A percentile compares a stretch with the other conserved stretches of the same genome.
phyloP scores from a whole-genome alignment of 92 coral and sea anemone species.

The Actinernus sp. region DNA sequence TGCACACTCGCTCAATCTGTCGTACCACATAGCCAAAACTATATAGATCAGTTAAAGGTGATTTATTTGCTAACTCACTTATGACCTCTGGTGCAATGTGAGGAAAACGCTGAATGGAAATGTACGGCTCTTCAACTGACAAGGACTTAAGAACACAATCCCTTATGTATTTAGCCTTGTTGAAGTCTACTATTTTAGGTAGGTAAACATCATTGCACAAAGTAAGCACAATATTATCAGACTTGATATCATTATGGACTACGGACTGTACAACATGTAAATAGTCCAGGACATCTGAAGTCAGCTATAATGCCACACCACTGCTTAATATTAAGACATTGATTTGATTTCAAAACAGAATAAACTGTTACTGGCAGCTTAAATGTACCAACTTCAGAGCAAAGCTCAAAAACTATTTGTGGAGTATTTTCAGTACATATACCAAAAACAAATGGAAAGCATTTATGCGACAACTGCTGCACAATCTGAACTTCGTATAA shows the following conservation, averaged over 20 bases:
- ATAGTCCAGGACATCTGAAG: slow-evolving; percentile 15
- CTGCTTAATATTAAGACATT: background rate
- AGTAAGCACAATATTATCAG: slow-evolving; percentile 10
- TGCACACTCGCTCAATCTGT: background rate
- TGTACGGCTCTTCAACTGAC: background rate
- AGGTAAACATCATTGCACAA: background rate
- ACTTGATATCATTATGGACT: slow-evolving; percentile 16
- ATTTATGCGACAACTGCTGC: no score
- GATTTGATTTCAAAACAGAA: background rate
- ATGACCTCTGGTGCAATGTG: slow-evolving; percentile 18
- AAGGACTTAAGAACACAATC: slow-evolving; percentile 3
- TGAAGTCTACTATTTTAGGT: slow-evolving; percentile 14
- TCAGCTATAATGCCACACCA: slow-evolving; percentile 3
- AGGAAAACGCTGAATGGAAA: background rate
- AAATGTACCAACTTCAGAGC: background rate
- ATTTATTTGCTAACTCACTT: background rate
- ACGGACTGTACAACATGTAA: slow-evolving; percentile 1
- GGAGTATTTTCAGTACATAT: no score
- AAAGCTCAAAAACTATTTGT: slow-evolving; percentile 16
- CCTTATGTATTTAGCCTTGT: slow-evolving; percentile 11
- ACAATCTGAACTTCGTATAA: no score
- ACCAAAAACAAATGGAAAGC: no score
- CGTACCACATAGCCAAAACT: slow-evolving; percentile 3
- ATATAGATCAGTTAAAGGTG: slow-evolving; percentile 2
- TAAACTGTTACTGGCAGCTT: slow-evolving; percentile 14